Conservation (phyloP, 1,140 invertebrate species). For the Platyscapa corneri region DNA sequence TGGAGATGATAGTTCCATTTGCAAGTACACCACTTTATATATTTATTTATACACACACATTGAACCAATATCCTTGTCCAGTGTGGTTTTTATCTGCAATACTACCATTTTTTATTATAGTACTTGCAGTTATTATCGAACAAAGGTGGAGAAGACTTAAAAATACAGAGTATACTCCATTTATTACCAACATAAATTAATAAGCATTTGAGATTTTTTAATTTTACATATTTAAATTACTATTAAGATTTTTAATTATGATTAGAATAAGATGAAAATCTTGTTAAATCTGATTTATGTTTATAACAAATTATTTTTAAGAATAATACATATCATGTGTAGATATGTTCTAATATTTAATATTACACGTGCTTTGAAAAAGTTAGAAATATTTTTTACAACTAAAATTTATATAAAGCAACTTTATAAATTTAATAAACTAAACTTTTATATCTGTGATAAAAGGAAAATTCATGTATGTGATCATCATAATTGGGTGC, state of each 20-base stretch:
- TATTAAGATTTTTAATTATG: not conserved
- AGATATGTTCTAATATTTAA: slow-evolving; percentile 26
- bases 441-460: slow-evolving; percentile 36
- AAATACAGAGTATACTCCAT: slow-evolving; percentile 26
- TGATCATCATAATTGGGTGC: not conserved
- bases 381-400: not conserved
- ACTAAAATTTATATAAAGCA: not conserved
- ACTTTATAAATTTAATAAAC: not conserved
- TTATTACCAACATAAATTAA: slow-evolving; percentile 19
- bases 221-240: not conserved
- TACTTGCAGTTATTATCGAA: slow-evolving; percentile 58
- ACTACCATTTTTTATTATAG: slow-evolving; percentile 58
- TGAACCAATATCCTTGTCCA: slow-evolving; percentile 67
- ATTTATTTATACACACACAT: slow-evolving; percentile 73
- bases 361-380: slow-evolving; percentile 31
- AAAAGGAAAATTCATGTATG: not conserved
- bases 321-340: slow-evolving; percentile 41
- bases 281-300: not conserved
- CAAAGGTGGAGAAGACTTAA: slow-evolving; percentile 41
- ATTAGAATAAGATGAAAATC: not conserved
- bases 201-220: slow-evolving; percentile 34
- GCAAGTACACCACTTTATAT: slow-evolving; percentile 78
- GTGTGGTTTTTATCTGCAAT: slow-evolving; percentile 65
- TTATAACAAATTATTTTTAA: slow-evolving; percentile 19
- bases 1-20: slow-evolving; percentile 79